Percentiles rank a stretch among this genome's conserved stretches.
Evolutionary conservation across 92 coral and sea anemone genomes (phyloP).

Genomic region (Desmophyllum pertusum): DNA sequence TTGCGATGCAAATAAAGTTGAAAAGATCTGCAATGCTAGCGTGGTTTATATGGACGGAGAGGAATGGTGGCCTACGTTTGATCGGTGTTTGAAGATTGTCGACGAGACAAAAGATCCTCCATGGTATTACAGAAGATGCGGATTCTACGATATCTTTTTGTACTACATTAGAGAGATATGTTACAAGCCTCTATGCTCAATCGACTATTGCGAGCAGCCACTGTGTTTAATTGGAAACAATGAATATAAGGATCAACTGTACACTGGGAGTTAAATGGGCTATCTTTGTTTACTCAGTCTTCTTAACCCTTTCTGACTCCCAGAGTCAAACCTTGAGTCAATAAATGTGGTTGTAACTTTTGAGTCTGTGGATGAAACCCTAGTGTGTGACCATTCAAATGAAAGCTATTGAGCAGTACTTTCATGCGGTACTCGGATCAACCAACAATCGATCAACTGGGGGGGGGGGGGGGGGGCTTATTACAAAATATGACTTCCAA

Average conservation of each 20-base stretch:
- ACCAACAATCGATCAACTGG: too few species aligned
- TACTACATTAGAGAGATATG: constrained; percentile 10
- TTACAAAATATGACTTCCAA: too few species aligned
- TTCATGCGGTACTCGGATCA: too few species aligned
- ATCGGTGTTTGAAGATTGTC: constrained; percentile 25
- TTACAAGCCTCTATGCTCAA: background rate
- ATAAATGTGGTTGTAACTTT: too few species aligned
- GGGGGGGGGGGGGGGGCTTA: too few species aligned
- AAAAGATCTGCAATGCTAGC: background rate
- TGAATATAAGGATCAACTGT: background rate
- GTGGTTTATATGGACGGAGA: background rate
- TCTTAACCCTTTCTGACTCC: too few species aligned
- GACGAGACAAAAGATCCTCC: constrained; percentile 11
- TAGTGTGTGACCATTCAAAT: too few species aligned
- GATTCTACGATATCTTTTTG: constrained; percentile 12
- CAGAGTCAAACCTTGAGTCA: too few species aligned
- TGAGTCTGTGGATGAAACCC: too few species aligned
- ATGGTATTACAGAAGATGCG: background rate
- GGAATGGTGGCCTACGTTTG: constrained; percentile 15
- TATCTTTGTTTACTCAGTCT: too few species aligned
- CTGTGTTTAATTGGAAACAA: background rate
- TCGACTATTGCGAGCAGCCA: constrained; percentile 8
- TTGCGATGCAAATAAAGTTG: background rate
- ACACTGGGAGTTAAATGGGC: background rate
- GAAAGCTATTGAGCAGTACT: too few species aligned